Conservation (phyloP, 2,113 vertebrate species). For the Coptodon bakossiorum region DNA sequence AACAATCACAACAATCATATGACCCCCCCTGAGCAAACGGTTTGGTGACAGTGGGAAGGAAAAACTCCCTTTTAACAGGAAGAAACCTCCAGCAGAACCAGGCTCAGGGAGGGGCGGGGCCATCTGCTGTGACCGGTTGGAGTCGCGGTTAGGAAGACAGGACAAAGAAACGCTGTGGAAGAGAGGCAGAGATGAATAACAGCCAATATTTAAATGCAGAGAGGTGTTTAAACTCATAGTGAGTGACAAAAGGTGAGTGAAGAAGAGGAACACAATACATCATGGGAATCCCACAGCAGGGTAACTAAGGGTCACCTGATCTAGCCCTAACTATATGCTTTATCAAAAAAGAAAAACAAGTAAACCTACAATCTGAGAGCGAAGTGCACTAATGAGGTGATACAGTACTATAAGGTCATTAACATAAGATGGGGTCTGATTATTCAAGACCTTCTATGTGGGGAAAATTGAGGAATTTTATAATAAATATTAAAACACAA, state of each 20-base stretch:
- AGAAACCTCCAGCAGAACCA: background rate
- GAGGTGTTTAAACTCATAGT: background rate
- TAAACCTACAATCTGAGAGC: background rate
- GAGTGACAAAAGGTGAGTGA: background rate
- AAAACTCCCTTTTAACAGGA: accelerated
- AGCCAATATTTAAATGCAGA: background rate
- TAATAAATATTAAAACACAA: background rate
- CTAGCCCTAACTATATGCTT: background rate
- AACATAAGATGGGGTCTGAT: background rate
- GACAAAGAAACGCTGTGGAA: background rate
- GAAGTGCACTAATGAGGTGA: background rate
- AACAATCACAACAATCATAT: no score
- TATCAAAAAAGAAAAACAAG: background rate
- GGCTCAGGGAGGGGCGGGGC: background rate
- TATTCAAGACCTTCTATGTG: background rate
- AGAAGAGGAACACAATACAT: background rate
- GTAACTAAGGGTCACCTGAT: background rate
- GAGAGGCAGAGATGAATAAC: background rate
- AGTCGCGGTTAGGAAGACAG: background rate
- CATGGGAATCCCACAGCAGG: background rate
- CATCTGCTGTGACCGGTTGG: background rate
- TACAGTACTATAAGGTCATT: background rate
- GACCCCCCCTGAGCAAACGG: no score
- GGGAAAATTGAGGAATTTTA: background rate
- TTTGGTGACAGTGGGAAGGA: no score